These are phyloP conservation scores for Zoroaster sp. DNA, from an alignment of 53 echinoderm and acorn worm genomes.

Conservation along the genomic window DNA sequence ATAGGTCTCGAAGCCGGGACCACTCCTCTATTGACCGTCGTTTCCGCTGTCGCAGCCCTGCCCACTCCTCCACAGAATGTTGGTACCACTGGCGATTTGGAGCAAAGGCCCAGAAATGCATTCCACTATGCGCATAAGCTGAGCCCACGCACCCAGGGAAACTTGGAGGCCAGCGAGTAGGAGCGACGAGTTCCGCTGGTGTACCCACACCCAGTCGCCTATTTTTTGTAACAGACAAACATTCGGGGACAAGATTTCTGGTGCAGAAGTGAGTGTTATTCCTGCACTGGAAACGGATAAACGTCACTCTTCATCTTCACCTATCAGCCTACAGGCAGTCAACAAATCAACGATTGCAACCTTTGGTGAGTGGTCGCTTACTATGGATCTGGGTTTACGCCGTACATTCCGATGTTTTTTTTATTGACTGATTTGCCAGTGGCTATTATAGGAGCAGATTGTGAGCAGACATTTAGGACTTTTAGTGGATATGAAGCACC, in stretches of 20 bases:
- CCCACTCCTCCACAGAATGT: not conserved
- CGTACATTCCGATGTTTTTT: constrained; percentile 39
- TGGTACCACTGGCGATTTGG: constrained; percentile 59
- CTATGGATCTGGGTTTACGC: constrained; percentile 35
- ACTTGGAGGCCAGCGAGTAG: constrained; percentile 52
- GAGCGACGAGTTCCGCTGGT: constrained; percentile 53
- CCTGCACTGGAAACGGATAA: not conserved
- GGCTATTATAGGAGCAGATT: constrained; percentile 50
- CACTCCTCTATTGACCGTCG: not conserved
- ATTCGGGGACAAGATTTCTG: constrained; percentile 36
- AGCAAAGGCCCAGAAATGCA: constrained; percentile 30
- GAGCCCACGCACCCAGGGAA: constrained; percentile 23
- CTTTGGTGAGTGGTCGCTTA: constrained; percentile 39
- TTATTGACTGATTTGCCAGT: constrained; percentile 9
- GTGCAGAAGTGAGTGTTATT: constrained; percentile 63
- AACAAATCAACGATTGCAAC: constrained; percentile 44
- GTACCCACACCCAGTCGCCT: constrained; percentile 5
- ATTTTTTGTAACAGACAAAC: constrained; percentile 42
- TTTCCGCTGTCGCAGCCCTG: not conserved
- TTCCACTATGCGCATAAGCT: not conserved
- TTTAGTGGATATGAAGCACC: constrained; percentile 16
- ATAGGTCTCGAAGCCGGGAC: not conserved
- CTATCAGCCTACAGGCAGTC: constrained; percentile 28
- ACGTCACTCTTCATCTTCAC: not conserved
- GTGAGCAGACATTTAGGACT: constrained; percentile 29